Conservation (phyloP, 64 coral and sea anemone genomes). For the Actinia tenebrosa region DNA sequence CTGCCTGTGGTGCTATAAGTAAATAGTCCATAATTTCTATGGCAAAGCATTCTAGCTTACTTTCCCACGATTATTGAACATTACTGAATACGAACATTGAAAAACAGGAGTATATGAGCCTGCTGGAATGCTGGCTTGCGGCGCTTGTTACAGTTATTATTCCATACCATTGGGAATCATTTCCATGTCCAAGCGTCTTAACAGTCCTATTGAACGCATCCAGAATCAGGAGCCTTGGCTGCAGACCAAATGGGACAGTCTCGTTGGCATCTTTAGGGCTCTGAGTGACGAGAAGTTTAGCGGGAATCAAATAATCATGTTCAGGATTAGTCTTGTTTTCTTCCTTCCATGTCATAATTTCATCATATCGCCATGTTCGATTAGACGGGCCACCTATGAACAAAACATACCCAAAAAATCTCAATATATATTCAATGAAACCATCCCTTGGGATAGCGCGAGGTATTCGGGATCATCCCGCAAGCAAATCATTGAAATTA, state of each 20-base stretch:
- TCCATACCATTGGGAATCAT: constrained; percentile 44
- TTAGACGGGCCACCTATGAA: constrained; percentile 52
- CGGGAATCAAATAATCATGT: constrained; percentile 52
- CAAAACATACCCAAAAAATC: background rate
- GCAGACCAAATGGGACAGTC: constrained; percentile 43
- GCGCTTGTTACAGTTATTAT: background rate
- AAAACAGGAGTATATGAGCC: too few relatives aligned
- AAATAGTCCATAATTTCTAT: too few relatives aligned
- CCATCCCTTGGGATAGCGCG: background rate
- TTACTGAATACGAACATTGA: too few relatives aligned
- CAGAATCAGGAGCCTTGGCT: constrained; percentile 44
- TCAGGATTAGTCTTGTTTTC: constrained; percentile 38
- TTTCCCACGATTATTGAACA: too few relatives aligned
- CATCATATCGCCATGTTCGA: constrained; percentile 65
- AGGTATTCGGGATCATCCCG: background rate
- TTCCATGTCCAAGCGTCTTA: constrained; percentile 28
- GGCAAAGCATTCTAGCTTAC: too few relatives aligned
- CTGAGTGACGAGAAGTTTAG: constrained; percentile 23
- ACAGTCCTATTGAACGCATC: constrained; percentile 58
- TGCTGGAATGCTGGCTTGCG: too few relatives aligned
- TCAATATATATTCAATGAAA: background rate
- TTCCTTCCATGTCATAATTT: constrained; percentile 37
- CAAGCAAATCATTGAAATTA: background rate
- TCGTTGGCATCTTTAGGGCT: constrained; percentile 55
- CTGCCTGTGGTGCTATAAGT: too few relatives aligned